Evolutionary conservation across 2,113 vertebrate genomes (phyloP).

Genomic region (Helogale parvula): DNA sequence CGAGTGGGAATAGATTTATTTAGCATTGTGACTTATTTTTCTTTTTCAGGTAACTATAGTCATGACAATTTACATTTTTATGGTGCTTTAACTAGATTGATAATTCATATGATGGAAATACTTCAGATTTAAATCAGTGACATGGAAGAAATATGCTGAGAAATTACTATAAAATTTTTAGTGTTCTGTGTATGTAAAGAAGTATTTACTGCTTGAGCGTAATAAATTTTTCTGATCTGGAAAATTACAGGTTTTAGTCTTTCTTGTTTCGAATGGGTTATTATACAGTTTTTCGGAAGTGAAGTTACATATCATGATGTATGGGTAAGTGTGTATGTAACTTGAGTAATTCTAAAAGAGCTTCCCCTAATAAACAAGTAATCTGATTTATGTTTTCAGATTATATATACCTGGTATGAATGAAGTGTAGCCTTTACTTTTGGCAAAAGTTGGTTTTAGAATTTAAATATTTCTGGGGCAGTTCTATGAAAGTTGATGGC

Average conservation of each 20-base stretch:
- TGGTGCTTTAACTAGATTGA: neutral
- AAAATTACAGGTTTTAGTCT: conserved; percentile 43
- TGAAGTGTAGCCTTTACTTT: conserved; percentile 11
- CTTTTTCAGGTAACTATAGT: neutral
- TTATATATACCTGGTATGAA: neutral
- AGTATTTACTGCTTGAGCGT: neutral
- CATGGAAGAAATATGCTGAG: conserved; percentile 27
- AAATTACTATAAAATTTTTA: neutral
- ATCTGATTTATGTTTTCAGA: conserved; percentile 17
- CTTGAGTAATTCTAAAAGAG: conserved; percentile 1
- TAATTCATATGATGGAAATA: conserved; percentile 57
- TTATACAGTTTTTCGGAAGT: conserved; percentile 31
- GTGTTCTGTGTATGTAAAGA: conserved; percentile 2
- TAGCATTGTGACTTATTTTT: neutral
- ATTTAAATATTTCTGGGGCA: conserved; percentile 14
- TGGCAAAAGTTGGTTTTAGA: conserved; percentile 8
- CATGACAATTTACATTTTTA: conserved; percentile 8
- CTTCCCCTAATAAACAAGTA: neutral
- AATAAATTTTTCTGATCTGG: conserved; percentile 43
- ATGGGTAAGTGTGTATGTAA: neutral
- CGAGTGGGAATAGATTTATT: neutral
- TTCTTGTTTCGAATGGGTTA: conserved; percentile 17
- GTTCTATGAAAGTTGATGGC: neutral
- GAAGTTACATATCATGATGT: neutral
- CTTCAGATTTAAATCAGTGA: conserved; percentile 39